These are phyloP conservation scores for Apteryx owenii DNA, from an alignment of 2,113 vertebrate genomes.

Conservation along the genomic window DNA sequence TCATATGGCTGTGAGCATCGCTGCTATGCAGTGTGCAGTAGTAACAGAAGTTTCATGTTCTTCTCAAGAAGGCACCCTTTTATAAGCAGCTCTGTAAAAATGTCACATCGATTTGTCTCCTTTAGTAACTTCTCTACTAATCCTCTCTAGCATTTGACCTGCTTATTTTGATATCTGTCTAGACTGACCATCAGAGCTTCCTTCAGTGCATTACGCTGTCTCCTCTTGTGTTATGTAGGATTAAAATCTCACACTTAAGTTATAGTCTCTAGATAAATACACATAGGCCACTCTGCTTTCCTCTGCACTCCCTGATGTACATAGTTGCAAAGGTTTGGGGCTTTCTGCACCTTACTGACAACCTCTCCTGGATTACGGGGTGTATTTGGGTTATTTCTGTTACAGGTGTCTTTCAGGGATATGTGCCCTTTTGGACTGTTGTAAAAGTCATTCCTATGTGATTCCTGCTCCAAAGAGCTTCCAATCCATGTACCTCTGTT, in stretches of 20 bases:
- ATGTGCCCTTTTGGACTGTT: not conserved
- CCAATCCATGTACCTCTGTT: not conserved
- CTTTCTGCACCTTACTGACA: not conserved
- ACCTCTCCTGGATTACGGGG: not conserved
- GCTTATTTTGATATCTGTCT: not conserved
- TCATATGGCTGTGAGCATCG: not conserved
- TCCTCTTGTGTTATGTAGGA: not conserved
- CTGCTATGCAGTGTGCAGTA: not conserved
- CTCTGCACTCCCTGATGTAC: not conserved
- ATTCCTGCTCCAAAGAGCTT: not conserved
- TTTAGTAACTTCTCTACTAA: not conserved
- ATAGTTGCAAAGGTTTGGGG: not conserved
- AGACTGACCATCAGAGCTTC: not conserved
- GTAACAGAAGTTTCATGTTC: not conserved
- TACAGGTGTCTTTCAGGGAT: constrained; percentile 7
- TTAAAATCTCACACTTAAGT: not conserved
- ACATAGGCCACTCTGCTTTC: not conserved
- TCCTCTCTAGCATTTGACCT: not conserved
- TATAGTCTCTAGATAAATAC: not conserved
- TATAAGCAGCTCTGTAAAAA: not conserved
- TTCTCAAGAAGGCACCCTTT: not conserved
- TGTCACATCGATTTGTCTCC: not conserved
- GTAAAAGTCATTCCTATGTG: not conserved
- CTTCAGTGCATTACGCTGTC: not conserved
- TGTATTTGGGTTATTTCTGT: not conserved